Evolutionary conservation across 2,888 invertebrate species (phyloP).

Genomic region (Eupithecia centaureata): DNA sequence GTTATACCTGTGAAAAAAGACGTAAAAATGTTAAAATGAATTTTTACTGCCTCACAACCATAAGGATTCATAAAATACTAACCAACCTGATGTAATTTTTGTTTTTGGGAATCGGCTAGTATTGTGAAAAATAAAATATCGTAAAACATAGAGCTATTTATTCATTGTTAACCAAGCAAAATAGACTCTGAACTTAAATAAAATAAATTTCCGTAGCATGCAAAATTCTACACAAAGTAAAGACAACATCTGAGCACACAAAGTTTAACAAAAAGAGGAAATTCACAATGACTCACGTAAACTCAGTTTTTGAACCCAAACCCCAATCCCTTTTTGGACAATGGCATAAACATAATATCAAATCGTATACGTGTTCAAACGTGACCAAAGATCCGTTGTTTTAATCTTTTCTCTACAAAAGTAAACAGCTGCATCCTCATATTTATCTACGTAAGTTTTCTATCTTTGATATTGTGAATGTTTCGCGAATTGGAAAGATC

Average conservation of each 20-base stretch:
- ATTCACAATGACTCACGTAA: constrained; percentile 22
- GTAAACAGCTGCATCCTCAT: too few relatives aligned
- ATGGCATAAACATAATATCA: constrained; percentile 25
- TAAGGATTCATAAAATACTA: neutral
- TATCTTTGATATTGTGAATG: neutral
- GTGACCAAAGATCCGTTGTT: constrained; percentile 26
- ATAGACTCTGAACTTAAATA: neutral
- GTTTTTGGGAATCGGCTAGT: neutral
- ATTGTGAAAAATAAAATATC: neutral
- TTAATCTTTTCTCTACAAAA: constrained; percentile 10
- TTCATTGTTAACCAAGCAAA: neutral
- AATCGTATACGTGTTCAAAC: constrained; percentile 27
- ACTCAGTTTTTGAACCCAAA: constrained; percentile 30
- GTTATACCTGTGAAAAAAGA: constrained; percentile 42
- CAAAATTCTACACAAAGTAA: constrained; percentile 11
- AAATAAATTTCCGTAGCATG: neutral
- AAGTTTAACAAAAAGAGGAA: constrained; percentile 12
- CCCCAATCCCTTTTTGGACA: constrained; percentile 30
- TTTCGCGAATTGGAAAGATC: neutral
- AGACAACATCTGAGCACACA: constrained; percentile 23
- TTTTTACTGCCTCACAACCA: neutral
- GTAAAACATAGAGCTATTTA: neutral
- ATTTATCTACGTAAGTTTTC: neutral
- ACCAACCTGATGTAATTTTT: neutral
- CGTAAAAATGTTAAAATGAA: constrained; percentile 26